Conservation (phyloP, 2,888 invertebrate species). For the Metacarcinus magister region DNA sequence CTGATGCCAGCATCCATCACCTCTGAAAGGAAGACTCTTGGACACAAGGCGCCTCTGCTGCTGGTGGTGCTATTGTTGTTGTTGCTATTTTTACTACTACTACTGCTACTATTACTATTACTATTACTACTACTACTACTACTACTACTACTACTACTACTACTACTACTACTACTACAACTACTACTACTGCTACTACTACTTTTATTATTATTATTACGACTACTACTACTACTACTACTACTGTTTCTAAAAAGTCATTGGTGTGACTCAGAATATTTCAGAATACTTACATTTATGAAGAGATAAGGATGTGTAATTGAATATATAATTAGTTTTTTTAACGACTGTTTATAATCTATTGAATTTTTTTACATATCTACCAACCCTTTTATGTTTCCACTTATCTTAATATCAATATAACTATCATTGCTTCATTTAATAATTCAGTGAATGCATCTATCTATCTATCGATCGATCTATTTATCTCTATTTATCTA, state of each 20-base stretch:
- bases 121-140: background rate
- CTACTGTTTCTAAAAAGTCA: background rate
- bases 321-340: too few relatives aligned
- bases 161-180: background rate
- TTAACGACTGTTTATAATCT: too few relatives aligned
- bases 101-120: background rate
- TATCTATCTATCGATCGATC: background rate
- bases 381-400: too few relatives aligned
- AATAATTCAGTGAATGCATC: background rate
- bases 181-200: background rate
- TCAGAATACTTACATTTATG: too few relatives aligned
- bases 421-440: background rate
- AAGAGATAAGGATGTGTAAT: too few relatives aligned
- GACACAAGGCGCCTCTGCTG: background rate
- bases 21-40: background rate
- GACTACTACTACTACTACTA: background rate
- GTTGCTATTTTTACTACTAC: background rate
- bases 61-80: background rate
- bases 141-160: background rate
- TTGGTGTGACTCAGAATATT: background rate
- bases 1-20: conserved; percentile 26
- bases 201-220: background rate
- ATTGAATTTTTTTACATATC: too few relatives aligned
- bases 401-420: too few relatives aligned
- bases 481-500: too few relatives aligned